phyloP scores from a whole-genome alignment of 2,888 invertebrate genomes.

The Macrophya annulata region DNA sequence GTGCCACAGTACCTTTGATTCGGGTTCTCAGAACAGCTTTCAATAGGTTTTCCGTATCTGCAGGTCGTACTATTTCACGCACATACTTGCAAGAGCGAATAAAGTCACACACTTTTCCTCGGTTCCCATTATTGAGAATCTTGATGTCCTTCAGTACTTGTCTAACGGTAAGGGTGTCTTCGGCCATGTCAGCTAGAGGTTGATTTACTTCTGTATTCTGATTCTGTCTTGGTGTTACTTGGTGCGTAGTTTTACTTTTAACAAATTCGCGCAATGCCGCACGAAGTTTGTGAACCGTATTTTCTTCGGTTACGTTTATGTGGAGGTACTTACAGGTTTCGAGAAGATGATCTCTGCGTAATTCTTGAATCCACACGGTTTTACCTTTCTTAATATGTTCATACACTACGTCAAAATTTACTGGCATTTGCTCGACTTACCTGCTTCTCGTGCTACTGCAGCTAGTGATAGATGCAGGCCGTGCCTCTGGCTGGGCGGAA shows the following conservation, averaged over 20 bases:
- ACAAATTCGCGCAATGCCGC: no score
- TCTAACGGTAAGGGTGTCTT: no score
- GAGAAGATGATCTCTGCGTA: not conserved
- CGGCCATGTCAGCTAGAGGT: no score
- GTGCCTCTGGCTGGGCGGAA: slow-evolving; percentile 13
- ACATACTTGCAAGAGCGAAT: slow-evolving; percentile 21
- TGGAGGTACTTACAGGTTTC: no score
- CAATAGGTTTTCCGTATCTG: not conserved
- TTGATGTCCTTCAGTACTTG: not conserved
- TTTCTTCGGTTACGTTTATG: no score
- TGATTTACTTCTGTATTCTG: no score
- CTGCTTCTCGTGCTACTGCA: slow-evolving; percentile 4
- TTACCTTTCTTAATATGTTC: not conserved
- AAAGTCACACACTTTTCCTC: slow-evolving; percentile 20
- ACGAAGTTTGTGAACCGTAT: no score
- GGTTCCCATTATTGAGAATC: not conserved
- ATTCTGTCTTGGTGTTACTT: no score
- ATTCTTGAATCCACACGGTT: not conserved
- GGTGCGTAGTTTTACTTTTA: no score
- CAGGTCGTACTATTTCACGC: not conserved
- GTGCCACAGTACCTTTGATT: not conserved
- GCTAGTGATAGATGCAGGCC: not conserved
- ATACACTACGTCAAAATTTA: not conserved
- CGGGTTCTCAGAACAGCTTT: not conserved
- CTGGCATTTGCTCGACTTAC: not conserved